phyloP scores from a whole-genome alignment of 2,888 invertebrate species.

The Agrochola lychnidis region DNA sequence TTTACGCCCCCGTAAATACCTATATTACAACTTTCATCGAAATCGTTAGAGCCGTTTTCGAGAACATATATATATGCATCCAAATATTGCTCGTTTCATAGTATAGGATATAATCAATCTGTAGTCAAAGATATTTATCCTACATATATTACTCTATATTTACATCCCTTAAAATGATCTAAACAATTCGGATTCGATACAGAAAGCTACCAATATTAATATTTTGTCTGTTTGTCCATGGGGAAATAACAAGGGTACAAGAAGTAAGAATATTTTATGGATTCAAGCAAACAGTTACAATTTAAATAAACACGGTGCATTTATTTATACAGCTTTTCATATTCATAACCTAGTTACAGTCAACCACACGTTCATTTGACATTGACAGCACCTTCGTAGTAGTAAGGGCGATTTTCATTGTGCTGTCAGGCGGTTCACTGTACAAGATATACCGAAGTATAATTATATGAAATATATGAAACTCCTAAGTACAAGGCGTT shows the following conservation, averaged over 20 bases:
- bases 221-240: conserved; percentile 20
- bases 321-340: conserved; percentile 24
- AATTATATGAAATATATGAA: conserved; percentile 1
- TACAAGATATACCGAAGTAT: no score
- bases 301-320: conserved; percentile 1
- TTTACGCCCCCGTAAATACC: no score
- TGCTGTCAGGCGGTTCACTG: no score
- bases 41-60: no score
- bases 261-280: conserved; percentile 9
- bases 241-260: conserved; percentile 43
- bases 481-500: background rate
- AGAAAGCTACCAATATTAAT: conserved; percentile 14
- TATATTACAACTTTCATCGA: no score
- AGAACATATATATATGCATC: no score
- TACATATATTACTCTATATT: background rate
- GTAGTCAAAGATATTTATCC: background rate
- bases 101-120: no score
- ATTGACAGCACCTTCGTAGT: no score
- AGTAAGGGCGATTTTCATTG: no score
- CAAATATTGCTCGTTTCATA: no score
- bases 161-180: background rate
- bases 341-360: no score
- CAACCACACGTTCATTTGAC: no score
- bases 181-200: conserved; percentile 1
- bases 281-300: conserved; percentile 1